These are phyloP conservation scores for Sebastes elongatus DNA, from an alignment of 2,797 vertebrate species.

Conservation along the genomic window DNA sequence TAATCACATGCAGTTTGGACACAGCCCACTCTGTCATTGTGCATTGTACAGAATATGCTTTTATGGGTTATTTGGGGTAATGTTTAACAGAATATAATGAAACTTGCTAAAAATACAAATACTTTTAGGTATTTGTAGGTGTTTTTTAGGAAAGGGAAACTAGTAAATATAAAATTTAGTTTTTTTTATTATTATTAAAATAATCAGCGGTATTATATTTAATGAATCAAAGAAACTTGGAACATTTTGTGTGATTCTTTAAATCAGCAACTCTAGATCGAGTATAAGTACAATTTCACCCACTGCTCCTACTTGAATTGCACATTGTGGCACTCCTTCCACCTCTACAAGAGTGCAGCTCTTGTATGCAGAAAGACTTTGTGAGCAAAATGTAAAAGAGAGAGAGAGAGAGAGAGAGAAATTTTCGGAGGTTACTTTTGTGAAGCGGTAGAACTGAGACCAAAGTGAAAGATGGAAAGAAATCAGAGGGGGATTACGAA, in stretches of 20 bases:
- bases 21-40: neutral
- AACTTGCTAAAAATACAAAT: neutral
- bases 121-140: neutral
- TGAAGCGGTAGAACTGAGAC: conserved; percentile 54
- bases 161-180: neutral
- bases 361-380: neutral
- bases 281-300: neutral
- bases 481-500: conserved; percentile 67
- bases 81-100: neutral
- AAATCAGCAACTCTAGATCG: neutral
- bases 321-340: neutral
- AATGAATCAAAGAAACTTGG: neutral
- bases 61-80: neutral
- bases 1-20: no score
- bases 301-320: neutral
- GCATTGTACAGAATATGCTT: neutral
- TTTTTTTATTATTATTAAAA: neutral
- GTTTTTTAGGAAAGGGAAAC: neutral
- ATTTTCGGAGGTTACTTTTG: conserved; percentile 52
- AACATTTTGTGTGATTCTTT: neutral
- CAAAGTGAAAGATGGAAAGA: conserved; percentile 62
- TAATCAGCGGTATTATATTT: neutral
- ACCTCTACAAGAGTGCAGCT: conserved; percentile 2
- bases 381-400: conserved; percentile 34
- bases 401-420: neutral